Evolutionary conservation across 2,113 vertebrate species (phyloP).

Genomic region (Chamaetylas fuelleborni): DNA sequence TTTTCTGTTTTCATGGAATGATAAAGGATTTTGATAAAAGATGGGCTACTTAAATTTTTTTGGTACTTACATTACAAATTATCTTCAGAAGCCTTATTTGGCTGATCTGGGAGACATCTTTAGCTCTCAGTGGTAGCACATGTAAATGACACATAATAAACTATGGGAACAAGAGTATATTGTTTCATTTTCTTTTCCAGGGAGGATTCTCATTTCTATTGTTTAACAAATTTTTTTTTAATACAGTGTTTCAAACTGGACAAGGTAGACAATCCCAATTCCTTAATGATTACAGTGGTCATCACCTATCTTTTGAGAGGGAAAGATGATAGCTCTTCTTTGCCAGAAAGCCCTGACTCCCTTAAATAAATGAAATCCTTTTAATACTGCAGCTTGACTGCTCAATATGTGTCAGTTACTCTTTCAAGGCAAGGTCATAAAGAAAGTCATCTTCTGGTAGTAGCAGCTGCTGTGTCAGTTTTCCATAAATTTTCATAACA

Average conservation of each 20-base stretch:
- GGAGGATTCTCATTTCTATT: background rate
- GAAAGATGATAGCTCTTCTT: background rate
- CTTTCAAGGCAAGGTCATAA: conserved; percentile 38
- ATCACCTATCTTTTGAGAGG: background rate
- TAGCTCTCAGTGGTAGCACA: background rate
- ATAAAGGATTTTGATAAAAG: conserved; percentile 28
- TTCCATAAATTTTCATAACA: conserved; percentile 34
- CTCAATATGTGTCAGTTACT: conserved; percentile 27
- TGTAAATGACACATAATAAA: background rate
- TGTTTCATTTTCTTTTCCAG: background rate
- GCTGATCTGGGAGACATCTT: background rate
- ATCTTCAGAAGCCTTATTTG: background rate
- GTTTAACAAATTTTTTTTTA: background rate
- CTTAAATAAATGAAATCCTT: background rate
- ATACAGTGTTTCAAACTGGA: background rate
- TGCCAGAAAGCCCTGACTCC: background rate
- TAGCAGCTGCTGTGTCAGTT: conserved; percentile 35
- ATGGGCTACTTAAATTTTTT: background rate
- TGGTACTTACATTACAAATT: background rate
- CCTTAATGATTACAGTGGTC: background rate
- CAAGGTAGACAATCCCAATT: background rate
- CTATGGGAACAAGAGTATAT: background rate
- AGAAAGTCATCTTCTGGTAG: conserved; percentile 18
- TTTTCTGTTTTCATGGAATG: conserved; percentile 52
- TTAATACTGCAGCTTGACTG: conserved; percentile 12